Conservation (phyloP, 1,140 invertebrate genomes). For the Andricus grossulariae region DNA sequence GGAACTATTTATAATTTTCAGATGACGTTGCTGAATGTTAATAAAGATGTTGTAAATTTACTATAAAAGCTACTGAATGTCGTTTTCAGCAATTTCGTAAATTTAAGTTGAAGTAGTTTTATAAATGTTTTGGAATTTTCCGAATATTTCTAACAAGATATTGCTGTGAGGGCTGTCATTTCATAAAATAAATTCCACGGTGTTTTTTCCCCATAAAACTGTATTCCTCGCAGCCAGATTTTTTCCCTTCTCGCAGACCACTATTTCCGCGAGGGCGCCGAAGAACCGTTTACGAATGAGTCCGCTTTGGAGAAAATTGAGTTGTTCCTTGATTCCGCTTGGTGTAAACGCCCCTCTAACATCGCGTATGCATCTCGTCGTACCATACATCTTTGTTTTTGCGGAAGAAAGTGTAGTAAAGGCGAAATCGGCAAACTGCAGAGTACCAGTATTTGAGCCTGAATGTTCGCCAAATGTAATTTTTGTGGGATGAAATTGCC, state of each 20-base stretch:
- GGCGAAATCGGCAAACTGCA: not conserved
- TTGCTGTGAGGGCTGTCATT: not conserved
- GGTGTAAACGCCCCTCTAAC: slow-evolving; percentile 43
- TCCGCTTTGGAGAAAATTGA: not conserved
- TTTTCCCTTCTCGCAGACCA: not conserved
- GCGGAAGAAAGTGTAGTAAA: slow-evolving; percentile 18
- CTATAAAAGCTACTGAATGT: too few relatives aligned
- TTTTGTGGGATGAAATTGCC: slow-evolving; percentile 59
- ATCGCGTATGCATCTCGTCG: slow-evolving; percentile 41
- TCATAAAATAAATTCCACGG: slow-evolving; percentile 11
- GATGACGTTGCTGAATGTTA: too few relatives aligned
- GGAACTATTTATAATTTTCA: too few relatives aligned
- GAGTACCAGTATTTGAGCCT: slow-evolving; percentile 19
- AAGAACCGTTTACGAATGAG: slow-evolving; percentile 16
- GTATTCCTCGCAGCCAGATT: not conserved
- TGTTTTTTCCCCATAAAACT: not conserved
- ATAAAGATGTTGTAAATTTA: too few relatives aligned
- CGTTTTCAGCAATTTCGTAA: too few relatives aligned
- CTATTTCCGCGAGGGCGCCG: slow-evolving; percentile 4
- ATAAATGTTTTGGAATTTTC: too few relatives aligned
- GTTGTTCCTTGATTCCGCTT: slow-evolving; percentile 33
- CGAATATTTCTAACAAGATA: too few relatives aligned
- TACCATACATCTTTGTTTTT: slow-evolving; percentile 35
- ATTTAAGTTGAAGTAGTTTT: too few relatives aligned
- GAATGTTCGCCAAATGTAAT: slow-evolving; percentile 53